Base-by-base conservation (phyloP, 2,888 invertebrate genomes). In the Cephus sareptanus region DNA sequence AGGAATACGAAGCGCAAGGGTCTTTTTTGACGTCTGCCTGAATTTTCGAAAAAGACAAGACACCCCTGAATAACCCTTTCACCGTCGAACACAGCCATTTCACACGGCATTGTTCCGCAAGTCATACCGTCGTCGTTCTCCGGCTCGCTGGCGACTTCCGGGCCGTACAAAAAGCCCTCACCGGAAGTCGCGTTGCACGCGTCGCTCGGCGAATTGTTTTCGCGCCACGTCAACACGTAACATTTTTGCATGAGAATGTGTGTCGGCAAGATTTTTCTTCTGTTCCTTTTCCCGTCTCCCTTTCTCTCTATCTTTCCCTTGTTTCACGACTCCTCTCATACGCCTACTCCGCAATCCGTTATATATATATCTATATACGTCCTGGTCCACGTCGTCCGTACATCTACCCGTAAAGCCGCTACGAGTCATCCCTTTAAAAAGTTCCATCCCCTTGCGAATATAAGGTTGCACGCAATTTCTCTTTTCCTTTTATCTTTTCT, bases 281-380 rank as follows among this genome's bases (percentile, higher is more conserved):
- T 76, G 69, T 37, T 75, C 75, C 75, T 31, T 40, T 37, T 73
- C 37, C 34, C 34, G 30, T 75, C 68, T 56, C 77, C 40, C 74
- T 31, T 68, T 37, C 68, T 56, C 75, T 31, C 23, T 69, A 30
- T 68, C 34, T 33, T 40, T 35, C 75, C 68, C 69, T 73, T 40
- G 70, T 77, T 34, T 70, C 70, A 75, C 56, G 75, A 73, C 13
- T 73, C 40, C 37, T 40, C 69, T 68, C 70, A n/a, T 34, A 71
- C 15, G 34, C 31, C 69, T 70, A 69, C 69, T 68, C 30, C 76
- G 13, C 68, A 23, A 0, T 40, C 40, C 15, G 15, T 15, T 13
- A 40, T 56, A 6, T 9, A 56, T 56, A 23, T 40, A 2, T 40
- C 0, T 15, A 40, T 40, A 40, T 15, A 15, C 23, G 0, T 23